Evolutionary conservation across 2,888 invertebrate species (phyloP).

Genomic region (Eumacrocentrus americanus): DNA sequence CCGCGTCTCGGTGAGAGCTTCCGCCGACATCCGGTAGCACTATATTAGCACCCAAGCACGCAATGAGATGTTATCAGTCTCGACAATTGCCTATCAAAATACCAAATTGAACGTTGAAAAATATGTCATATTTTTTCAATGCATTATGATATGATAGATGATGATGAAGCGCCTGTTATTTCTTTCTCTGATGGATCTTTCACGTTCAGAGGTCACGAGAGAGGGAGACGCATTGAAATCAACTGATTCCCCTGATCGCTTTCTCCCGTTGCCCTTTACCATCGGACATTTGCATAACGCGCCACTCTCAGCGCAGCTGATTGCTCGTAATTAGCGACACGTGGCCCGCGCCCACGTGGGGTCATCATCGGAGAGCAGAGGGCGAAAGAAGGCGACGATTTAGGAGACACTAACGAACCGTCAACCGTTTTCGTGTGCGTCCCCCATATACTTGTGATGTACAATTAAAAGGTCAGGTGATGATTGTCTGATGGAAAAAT

Average conservation of each 20-base stretch:
- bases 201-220: constrained; percentile 20
- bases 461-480: no score
- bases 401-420: constrained; percentile 30
- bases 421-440: no score
- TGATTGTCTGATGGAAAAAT: no score
- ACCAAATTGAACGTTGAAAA: no score
- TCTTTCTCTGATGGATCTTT: no score
- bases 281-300: constrained; percentile 52
- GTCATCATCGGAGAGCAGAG: constrained; percentile 39
- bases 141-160: no score
- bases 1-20: no score
- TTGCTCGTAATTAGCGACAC: constrained; percentile 59
- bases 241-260: constrained; percentile 50
- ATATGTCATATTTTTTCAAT: no score
- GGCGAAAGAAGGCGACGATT: constrained; percentile 24
- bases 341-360: constrained; percentile 56
- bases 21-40: constrained; percentile 21
- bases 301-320: constrained; percentile 39
- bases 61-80: not conserved
- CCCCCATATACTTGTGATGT: no score
- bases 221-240: constrained; percentile 43
- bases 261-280: constrained; percentile 49
- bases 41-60: constrained; percentile 10
- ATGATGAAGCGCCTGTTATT: no score
- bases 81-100: no score